These are phyloP conservation scores for Erithacus rubecula DNA, from an alignment of 2,797 vertebrate species.

Conservation along the genomic window DNA sequence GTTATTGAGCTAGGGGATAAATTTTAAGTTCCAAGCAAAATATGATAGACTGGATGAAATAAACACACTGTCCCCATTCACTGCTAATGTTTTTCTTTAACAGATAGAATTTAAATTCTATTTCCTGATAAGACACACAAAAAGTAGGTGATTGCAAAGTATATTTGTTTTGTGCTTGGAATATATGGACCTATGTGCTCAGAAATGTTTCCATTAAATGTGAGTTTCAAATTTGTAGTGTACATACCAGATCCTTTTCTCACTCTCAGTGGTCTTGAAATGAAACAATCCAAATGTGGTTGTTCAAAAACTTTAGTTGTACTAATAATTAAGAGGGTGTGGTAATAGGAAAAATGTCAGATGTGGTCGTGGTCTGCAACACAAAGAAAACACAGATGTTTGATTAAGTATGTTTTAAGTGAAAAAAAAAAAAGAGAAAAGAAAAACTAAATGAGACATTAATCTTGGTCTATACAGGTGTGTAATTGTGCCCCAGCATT, in stretches of 20 bases:
- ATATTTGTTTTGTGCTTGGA: background rate
- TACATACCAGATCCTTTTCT: background rate
- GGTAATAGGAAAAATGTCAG: background rate
- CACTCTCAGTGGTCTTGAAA: background rate
- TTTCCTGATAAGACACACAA: background rate
- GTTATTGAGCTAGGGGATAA: background rate
- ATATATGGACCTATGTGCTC: background rate
- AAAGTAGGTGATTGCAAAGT: background rate
- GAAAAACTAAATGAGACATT: background rate
- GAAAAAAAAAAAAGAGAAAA: background rate
- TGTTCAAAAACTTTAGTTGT: background rate
- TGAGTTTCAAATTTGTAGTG: conserved; percentile 1
- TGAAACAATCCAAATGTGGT: conserved; percentile 13
- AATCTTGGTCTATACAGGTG: background rate
- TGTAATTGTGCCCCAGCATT: background rate
- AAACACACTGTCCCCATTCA: background rate
- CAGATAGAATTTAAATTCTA: background rate
- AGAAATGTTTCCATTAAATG: background rate
- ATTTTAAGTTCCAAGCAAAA: background rate
- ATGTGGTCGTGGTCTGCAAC: background rate
- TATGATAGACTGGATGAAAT: background rate
- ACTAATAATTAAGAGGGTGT: background rate
- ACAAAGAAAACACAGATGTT: background rate
- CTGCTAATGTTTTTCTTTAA: background rate
- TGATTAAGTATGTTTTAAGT: background rate